Conservation (phyloP, 2,888 invertebrate species). For the Papilio demoleus region DNA sequence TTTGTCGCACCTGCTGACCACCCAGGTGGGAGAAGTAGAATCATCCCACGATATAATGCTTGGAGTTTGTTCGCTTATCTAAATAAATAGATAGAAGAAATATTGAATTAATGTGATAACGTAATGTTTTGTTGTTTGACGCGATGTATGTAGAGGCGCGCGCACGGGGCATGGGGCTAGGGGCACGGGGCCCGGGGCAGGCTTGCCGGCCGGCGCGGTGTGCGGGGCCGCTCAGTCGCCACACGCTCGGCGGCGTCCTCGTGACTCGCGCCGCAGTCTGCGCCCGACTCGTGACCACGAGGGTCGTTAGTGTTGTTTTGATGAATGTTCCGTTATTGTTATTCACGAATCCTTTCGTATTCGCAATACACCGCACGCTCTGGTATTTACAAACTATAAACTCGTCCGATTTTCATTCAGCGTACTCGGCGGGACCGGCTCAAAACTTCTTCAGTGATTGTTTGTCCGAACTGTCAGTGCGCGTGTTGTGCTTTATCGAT, state of each 20-base stretch:
- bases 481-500: conserved; percentile 83
- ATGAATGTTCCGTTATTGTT: conserved; percentile 63
- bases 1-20: background rate
- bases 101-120: conserved; percentile 40
- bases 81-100: conserved; percentile 19
- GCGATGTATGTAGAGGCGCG: conserved; percentile 71
- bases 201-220: conserved; percentile 55
- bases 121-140: conserved; percentile 48
- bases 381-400: conserved; percentile 54
- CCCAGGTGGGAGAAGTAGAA: background rate
- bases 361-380: conserved; percentile 54
- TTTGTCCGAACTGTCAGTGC: conserved; percentile 79
- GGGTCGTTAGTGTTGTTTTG: conserved; percentile 58
- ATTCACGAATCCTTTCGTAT: conserved; percentile 61
- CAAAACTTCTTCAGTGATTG: conserved; percentile 79
- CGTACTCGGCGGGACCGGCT: conserved; percentile 61
- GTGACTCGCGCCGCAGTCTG: conserved; percentile 72
- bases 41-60: background rate
- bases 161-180: conserved; percentile 58
- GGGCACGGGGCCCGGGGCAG: conserved; percentile 44
- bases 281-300: conserved; percentile 66
- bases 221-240: conserved; percentile 64
- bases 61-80: conserved; percentile 21
- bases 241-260: conserved; percentile 66
- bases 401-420: conserved; percentile 54